These are phyloP conservation scores for Clarias batrachus DNA, from an alignment of 2,113 vertebrate species.

Conservation along the genomic window DNA sequence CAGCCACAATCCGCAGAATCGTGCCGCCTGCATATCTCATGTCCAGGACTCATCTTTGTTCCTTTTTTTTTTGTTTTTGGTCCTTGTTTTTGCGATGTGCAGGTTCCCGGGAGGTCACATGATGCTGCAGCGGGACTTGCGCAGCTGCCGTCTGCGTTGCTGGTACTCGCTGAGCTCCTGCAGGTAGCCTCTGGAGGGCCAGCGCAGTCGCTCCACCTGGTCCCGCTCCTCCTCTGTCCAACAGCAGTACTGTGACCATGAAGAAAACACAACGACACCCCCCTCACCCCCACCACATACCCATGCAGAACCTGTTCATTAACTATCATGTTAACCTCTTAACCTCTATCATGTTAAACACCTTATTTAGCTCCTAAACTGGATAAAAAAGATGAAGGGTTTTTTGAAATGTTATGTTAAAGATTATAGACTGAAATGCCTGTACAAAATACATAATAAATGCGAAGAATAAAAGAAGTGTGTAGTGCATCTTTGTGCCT, in stretches of 20 bases:
- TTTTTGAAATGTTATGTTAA: background rate
- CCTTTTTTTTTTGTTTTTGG: conserved; percentile 13
- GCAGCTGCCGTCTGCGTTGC: conserved; percentile 85
- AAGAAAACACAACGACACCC: conserved; percentile 19
- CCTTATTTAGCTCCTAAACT: background rate
- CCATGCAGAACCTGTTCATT: background rate
- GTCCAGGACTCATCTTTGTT: background rate
- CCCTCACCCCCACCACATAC: background rate
- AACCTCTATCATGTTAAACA: background rate
- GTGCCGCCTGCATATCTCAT: background rate
- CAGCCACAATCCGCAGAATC: conserved; percentile 11
- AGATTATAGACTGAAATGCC: background rate
- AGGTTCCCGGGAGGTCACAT: conserved; percentile 76
- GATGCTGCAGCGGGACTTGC: conserved; percentile 84
- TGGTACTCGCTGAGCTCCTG: conserved; percentile 95
- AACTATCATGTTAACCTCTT: no score
- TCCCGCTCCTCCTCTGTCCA: conserved; percentile 86
- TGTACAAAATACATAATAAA: background rate
- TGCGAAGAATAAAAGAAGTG: background rate
- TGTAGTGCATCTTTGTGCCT: background rate
- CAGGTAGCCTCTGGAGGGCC: conserved; percentile 91
- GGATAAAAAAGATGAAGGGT: no score
- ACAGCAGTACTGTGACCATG: conserved; percentile 40
- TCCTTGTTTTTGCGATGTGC: conserved; percentile 28
- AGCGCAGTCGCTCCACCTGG: conserved; percentile 89